Conservation (phyloP, 2,113 vertebrate species). For the Struthidea cinerea region DNA sequence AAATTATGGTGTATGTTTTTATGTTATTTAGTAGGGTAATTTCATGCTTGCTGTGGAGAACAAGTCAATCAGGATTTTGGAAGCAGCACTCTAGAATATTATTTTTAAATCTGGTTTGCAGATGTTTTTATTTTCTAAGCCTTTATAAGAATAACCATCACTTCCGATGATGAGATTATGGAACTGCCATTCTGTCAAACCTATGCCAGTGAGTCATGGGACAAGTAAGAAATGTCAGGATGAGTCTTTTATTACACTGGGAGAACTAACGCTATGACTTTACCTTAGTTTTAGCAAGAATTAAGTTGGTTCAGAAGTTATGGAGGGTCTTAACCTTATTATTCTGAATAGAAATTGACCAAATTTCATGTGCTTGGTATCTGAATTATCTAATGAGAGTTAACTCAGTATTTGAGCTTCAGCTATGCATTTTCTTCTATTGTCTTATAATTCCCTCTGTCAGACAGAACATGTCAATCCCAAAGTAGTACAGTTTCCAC, state of each 20-base stretch:
- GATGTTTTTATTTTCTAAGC: background rate
- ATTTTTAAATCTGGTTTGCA: background rate
- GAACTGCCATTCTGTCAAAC: background rate
- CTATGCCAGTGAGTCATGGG: background rate
- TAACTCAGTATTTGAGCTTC: background rate
- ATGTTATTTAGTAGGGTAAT: background rate
- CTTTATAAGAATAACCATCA: background rate
- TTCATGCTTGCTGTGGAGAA: background rate
- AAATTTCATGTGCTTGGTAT: background rate
- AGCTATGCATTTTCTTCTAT: background rate
- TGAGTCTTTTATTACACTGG: background rate
- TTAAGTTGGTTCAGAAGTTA: background rate
- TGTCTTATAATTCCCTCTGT: background rate
- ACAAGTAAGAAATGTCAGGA: background rate
- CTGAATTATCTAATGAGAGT: background rate
- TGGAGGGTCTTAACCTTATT: background rate
- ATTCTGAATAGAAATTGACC: background rate
- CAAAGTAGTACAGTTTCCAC: background rate
- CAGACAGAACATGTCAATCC: background rate
- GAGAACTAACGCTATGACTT: background rate
- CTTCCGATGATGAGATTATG: background rate
- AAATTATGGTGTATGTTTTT: background rate
- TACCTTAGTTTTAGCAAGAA: background rate
- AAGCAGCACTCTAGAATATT: background rate
- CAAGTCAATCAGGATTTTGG: background rate